A percentile compares a stretch with the other conserved stretches of the same genome.
phyloP scores from a whole-genome alignment of 2,113 vertebrate genomes.

The Lepisosteus osseus region DNA sequence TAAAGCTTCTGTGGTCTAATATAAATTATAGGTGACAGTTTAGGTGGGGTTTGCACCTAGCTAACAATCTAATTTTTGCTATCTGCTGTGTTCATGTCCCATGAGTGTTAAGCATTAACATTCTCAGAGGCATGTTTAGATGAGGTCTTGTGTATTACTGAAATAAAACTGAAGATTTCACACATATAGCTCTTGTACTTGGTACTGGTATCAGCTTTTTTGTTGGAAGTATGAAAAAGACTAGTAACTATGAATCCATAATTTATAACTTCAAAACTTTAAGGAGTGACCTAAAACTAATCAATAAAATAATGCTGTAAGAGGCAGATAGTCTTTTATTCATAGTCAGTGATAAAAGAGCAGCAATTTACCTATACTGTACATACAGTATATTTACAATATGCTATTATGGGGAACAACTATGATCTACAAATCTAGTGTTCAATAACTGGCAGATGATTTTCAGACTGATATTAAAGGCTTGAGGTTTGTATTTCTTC shows the following conservation, averaged over 20 bases:
- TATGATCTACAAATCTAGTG: too few relatives aligned
- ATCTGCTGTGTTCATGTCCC: conserved; percentile 64
- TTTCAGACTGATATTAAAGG: too few relatives aligned
- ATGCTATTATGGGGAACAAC: too few relatives aligned
- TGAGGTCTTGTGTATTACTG: conserved; percentile 58
- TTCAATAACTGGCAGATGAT: too few relatives aligned
- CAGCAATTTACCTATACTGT: too few relatives aligned
- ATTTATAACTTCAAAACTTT: conserved; percentile 62
- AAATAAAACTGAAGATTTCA: conserved; percentile 55
- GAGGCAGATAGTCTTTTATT: too few relatives aligned
- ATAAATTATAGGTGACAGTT: conserved; percentile 58
- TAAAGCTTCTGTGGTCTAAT: conserved; percentile 46
- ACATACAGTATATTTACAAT: too few relatives aligned
- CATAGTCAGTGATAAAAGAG: too few relatives aligned
- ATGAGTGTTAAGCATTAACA: conserved; percentile 57
- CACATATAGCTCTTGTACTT: conserved; percentile 57
- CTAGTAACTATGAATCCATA: conserved; percentile 51
- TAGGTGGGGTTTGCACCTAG: conserved; percentile 66
- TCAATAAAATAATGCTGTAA: too few relatives aligned
- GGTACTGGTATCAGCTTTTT: conserved; percentile 54
- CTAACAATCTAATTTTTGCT: conserved; percentile 73
- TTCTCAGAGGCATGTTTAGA: conserved; percentile 68
- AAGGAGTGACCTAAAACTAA: too few relatives aligned
- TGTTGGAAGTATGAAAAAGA: conserved; percentile 60
- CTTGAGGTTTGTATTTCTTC: too few relatives aligned